Evolutionary conservation across 2,888 invertebrate genomes (phyloP).

Genomic region (Eupithecia subfuscata): DNA sequence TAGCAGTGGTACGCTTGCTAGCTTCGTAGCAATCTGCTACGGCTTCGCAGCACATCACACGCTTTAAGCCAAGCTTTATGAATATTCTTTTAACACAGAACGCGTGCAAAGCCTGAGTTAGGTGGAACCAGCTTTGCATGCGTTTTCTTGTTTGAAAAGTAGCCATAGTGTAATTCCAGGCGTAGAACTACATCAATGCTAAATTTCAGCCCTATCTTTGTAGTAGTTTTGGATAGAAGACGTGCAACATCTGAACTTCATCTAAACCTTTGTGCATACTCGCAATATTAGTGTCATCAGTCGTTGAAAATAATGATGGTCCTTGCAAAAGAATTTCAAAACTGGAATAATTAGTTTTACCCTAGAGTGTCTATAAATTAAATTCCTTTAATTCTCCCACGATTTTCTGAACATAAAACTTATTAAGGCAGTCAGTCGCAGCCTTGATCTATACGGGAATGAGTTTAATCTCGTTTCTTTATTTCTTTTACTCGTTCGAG

Average conservation of each 20-base stretch:
- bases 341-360: background rate
- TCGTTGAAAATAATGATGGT: background rate
- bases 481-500: slow-evolving; percentile 25
- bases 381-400: slow-evolving; percentile 3
- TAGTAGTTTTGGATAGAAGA: background rate
- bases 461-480: slow-evolving; percentile 22
- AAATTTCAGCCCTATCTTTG: background rate
- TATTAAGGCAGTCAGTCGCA: slow-evolving; percentile 9
- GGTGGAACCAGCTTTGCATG: too few relatives aligned
- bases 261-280: background rate
- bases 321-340: background rate
- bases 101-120: too few relatives aligned
- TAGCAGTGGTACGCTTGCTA: slow-evolving; percentile 23
- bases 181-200: background rate
- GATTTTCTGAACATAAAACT: slow-evolving; percentile 5
- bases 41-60: background rate
- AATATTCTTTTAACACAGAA: background rate
- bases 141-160: background rate
- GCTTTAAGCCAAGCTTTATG: background rate
- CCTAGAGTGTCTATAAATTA: background rate
- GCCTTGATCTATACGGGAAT: slow-evolving; percentile 17
- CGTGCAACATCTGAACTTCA: background rate
- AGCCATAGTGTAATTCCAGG: background rate
- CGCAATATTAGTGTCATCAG: background rate
- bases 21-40: slow-evolving; percentile 8